phyloP scores from a whole-genome alignment of 2,797 vertebrate species.

The Bradypodion ventrale region DNA sequence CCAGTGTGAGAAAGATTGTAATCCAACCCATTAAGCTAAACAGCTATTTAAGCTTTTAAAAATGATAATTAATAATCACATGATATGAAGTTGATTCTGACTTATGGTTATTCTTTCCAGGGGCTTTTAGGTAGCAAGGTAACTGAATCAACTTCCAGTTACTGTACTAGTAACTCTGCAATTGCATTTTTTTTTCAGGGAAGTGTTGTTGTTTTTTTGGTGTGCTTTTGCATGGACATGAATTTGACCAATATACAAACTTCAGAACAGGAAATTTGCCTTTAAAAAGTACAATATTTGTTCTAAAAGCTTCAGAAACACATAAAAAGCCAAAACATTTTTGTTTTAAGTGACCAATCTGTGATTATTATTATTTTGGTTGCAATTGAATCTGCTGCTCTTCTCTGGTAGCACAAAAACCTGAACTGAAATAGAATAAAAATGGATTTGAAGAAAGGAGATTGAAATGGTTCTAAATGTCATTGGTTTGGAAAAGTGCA shows the following conservation, averaged over 20 bases:
- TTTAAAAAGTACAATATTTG: not conserved
- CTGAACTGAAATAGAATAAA: not conserved
- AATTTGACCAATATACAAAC: not conserved
- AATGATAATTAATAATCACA: not conserved
- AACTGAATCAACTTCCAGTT: too few species aligned
- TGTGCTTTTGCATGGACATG: not conserved
- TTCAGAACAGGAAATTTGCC: not conserved
- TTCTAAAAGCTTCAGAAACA: not conserved
- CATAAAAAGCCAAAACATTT: not conserved
- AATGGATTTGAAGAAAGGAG: not conserved
- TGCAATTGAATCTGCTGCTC: not conserved
- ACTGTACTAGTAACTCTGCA: not conserved
- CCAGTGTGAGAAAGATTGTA: too few species aligned
- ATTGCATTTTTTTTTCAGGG: not conserved
- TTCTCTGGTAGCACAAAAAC: not conserved
- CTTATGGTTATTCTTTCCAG: too few species aligned
- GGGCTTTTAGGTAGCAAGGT: too few species aligned
- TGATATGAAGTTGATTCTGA: too few species aligned
- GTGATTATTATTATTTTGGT: not conserved
- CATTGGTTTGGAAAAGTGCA: not conserved
- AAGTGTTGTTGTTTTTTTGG: not conserved
- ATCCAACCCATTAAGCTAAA: too few species aligned
- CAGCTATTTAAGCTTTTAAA: not conserved
- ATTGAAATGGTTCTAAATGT: not conserved
- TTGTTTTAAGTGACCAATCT: too few species aligned